Evolutionary conservation across 2,113 vertebrate species (phyloP), one percentile per base, ranked within the genome.

Genomic region (Menura novaehollandiae): DNA sequence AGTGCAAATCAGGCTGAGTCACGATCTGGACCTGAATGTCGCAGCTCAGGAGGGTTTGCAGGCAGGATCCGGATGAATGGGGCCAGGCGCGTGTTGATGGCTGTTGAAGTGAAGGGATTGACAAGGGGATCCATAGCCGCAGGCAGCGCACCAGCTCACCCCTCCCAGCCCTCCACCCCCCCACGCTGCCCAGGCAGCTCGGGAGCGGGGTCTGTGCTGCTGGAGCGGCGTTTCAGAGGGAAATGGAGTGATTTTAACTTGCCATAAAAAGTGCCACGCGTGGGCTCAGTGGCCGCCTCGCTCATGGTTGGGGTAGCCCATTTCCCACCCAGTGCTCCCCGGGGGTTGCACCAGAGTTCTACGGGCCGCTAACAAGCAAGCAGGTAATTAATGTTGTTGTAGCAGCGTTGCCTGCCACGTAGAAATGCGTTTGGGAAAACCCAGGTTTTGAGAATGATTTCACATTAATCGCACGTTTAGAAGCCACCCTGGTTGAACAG

Each of bases 251-350:
- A 35, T 58, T 82, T 33, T 3, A 15, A 8, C 23, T 20, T 7
- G 47, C 53, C 47, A 3, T 8, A 2, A 82, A 47, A 43, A 6
- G 4, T 2, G 35, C 3, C 0, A 6, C 0, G 5, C 11, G 4
- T 15, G 43, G 21, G 37, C 26, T 84, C 63, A 22, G 49, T 11
- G 19, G 11, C n/a, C 68, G 44, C 51, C 17, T 63, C 3, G 8
- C 41, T n/a, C 7, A 2, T 9, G 39, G 33, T 37, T 16, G 35
- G n/a, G 28, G 21, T 7, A 8, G 46, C 26, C 21, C 58, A 13
- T 41, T 32, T 7, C 51, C 27, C 51, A 64, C 17, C 17, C 75
- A 11, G 19, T 13, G 49, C 33, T n/a, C 41, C 27, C 27, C 12
- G 4, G 35, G 13, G 24, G 56, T 4, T 13, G 30, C 37, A 1